Base-by-base conservation (phyloP, 2,797 vertebrate genomes). In the Epinephelus coioides region DNA sequence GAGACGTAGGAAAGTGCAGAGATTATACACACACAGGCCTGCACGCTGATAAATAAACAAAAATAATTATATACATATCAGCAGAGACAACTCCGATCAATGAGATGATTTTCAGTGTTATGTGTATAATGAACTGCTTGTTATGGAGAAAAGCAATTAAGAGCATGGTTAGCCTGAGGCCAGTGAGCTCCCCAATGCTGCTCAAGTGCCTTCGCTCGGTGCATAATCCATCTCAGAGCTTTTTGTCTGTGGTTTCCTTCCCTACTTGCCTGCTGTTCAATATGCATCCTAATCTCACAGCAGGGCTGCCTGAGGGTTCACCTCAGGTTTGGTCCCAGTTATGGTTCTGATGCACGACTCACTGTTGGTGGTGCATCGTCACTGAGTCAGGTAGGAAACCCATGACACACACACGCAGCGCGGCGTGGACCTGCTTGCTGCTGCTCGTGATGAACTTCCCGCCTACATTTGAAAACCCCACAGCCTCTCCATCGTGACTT, bases 401-500 rank as follows among this genome's bases (percentile, higher is more conserved):
- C 60, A 7, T 10, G 23, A 50, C 14, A 27, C 53, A 46, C 40
- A 5, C 54, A 17, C 0, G 6, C 4, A 11, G 18, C 0, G 17
- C 63, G n/a, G 64, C 12, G 0, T 6, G 27, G 46, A 57, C 14
- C 23, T n/a, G 53, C 62, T 14, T 9, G 61, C 15, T 50, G 65
- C 61, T 9, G 53, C 65, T 50, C 54, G 30, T 56, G 55, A 67
- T 61, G 47, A 72, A 79, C 82, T 57, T 66, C 17, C 61, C 54
- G 17, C 79, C 84, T 61, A 86, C 79, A 43, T 50, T 23, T 69
- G 17, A 82, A 68, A 73, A 49, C n/a, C 19, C 49, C 3, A 5
- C 73, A 65, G 60, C 73, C 27, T 66, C 65, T 69, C 59, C 25
- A 25, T 73, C 59, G 34, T 81, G 79, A 87, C 69, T 72, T 27